Percentiles rank a stretch among this genome's conserved stretches.
Evolutionary conservation across 2,113 vertebrate genomes (phyloP).

Genomic region (Kryptolebias marmoratus): DNA sequence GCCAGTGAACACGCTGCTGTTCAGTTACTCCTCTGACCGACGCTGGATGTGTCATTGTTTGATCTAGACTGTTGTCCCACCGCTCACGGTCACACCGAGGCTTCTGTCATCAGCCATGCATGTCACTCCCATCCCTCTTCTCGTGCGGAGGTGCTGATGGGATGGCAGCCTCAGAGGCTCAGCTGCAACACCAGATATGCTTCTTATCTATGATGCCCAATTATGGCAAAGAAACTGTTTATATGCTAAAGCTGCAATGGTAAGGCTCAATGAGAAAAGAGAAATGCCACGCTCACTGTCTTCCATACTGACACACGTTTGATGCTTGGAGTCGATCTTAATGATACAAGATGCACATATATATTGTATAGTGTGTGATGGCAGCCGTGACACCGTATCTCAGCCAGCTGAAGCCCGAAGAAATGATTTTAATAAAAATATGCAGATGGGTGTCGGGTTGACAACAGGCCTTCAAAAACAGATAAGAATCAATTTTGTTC

Average conservation of each 20-base stretch:
- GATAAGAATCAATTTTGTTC: slow-evolving; percentile 69
- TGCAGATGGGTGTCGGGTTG: slow-evolving; percentile 64
- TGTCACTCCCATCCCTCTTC: slow-evolving; percentile 58
- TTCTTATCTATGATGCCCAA: slow-evolving; percentile 73
- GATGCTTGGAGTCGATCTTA: slow-evolving; percentile 34
- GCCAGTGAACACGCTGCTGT: slow-evolving; percentile 4
- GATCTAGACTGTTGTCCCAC: slow-evolving; percentile 32
- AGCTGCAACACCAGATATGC: slow-evolving; percentile 68
- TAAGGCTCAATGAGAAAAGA: slow-evolving; percentile 48
- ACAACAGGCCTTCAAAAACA: slow-evolving; percentile 57
- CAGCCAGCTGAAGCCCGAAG: slow-evolving; percentile 27
- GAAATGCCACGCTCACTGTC: slow-evolving; percentile 50
- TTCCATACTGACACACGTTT: slow-evolving; percentile 39
- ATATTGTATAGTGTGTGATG: slow-evolving; percentile 26
- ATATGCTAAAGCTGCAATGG: slow-evolving; percentile 57
- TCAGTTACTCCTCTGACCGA: slow-evolving; percentile 11
- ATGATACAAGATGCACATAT: slow-evolving; percentile 27
- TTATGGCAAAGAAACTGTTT: slow-evolving; percentile 68
- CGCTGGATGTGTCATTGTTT: slow-evolving; percentile 22
- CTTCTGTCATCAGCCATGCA: slow-evolving; percentile 63
- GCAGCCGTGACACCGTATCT: slow-evolving; percentile 28
- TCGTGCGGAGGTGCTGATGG: slow-evolving; percentile 59
- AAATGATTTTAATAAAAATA: slow-evolving; percentile 65
- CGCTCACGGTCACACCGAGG: slow-evolving; percentile 22
- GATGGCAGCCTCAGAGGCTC: slow-evolving; percentile 56